Conservation (phyloP, 2,113 vertebrate genomes). For the Tautogolabrus adspersus region DNA sequence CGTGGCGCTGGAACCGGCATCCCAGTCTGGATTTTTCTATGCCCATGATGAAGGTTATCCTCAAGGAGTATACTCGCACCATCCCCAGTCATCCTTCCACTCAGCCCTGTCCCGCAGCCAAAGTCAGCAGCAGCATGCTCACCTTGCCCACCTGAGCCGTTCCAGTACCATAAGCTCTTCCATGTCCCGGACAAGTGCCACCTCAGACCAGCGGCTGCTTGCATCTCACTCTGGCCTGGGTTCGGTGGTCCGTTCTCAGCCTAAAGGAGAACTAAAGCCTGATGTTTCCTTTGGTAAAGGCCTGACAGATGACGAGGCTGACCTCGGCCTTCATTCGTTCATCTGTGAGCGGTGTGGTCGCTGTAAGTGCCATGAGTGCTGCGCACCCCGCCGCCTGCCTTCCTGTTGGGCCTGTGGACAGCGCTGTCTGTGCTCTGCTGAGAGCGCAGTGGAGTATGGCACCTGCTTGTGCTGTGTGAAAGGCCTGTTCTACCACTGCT, state of each 20-base stretch:
- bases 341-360: constrained; percentile 94
- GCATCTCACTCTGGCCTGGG: constrained; percentile 88
- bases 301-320: constrained; percentile 70
- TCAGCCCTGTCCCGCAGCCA: constrained; percentile 87
- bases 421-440: constrained; percentile 94
- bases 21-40: constrained; percentile 87
- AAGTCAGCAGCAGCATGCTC: constrained; percentile 88
- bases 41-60: constrained; percentile 81
- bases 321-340: constrained; percentile 86
- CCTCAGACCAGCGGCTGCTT: constrained; percentile 96
- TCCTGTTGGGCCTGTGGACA: constrained; percentile 96
- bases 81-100: constrained; percentile 61
- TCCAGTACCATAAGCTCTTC: constrained; percentile 97
- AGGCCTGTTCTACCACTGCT: constrained; percentile 98
- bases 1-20: constrained; percentile 78
- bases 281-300: constrained; percentile 86
- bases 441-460: constrained; percentile 92
- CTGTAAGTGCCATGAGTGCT: constrained; percentile 93
- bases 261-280: constrained; percentile 87
- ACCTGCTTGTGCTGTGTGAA: constrained; percentile 97
- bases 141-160: constrained; percentile 90
- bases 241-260: constrained; percentile 88
- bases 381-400: constrained; percentile 89
- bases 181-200: constrained; percentile 92
- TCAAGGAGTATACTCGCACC: constrained; percentile 75